Conservation (phyloP, 1,140 invertebrate genomes). For the Aphidius gifuensis region DNA sequence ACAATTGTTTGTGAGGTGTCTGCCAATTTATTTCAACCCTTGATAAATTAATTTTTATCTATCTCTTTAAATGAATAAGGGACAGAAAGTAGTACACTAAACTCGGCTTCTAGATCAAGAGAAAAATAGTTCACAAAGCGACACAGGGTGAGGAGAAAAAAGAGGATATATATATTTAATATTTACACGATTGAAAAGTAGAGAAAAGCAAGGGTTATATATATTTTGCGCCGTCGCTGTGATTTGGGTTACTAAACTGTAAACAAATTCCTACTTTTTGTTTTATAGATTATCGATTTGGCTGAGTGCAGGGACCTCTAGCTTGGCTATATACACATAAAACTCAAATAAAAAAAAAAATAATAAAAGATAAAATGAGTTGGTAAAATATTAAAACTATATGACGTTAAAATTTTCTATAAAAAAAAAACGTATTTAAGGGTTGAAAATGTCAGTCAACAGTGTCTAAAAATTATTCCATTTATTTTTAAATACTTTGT, state of each 20-base stretch:
- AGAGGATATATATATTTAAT: conserved; percentile 18
- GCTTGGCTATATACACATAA: neutral
- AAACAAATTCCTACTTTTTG: conserved; percentile 52
- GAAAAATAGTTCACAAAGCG: conserved; percentile 8
- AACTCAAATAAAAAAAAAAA: conserved; percentile 10
- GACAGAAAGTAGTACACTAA: conserved; percentile 35
- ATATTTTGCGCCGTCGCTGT: conserved; percentile 29
- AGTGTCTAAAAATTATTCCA: no score
- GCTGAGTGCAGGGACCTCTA: conserved; percentile 40
- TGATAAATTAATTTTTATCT: conserved; percentile 45
- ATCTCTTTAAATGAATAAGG: no score
- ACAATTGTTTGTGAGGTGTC: conserved; percentile 40
- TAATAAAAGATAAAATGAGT: neutral
- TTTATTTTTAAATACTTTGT: no score
- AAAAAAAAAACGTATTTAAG: no score
- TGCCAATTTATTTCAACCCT: conserved; percentile 49
- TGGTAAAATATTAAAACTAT: no score
- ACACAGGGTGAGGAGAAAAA: conserved; percentile 29
- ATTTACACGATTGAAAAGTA: neutral
- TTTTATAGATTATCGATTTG: conserved; percentile 49
- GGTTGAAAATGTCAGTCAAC: no score
- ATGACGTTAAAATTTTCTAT: no score
- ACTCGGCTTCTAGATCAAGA: conserved; percentile 34
- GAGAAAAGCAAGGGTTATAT: conserved; percentile 14
- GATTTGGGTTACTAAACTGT: conserved; percentile 54